Conservation (phyloP, 2,113 vertebrate genomes). For the Rutilus rutilus region DNA sequence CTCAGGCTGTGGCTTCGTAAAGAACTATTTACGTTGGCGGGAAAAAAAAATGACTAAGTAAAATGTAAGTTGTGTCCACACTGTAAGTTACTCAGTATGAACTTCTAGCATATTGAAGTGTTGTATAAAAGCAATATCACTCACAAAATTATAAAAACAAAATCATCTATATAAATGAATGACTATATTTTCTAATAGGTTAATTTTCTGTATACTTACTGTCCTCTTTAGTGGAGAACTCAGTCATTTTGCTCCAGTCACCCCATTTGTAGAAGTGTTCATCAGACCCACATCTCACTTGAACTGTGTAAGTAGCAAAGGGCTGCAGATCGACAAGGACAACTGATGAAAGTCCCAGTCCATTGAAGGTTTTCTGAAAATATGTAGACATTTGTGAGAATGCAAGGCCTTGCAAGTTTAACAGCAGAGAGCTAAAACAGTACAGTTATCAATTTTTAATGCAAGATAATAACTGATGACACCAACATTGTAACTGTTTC, state of each 20-base stretch:
- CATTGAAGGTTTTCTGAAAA: slow-evolving; percentile 35
- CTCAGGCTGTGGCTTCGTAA: background rate
- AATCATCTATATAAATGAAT: background rate
- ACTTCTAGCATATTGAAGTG: background rate
- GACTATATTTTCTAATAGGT: background rate
- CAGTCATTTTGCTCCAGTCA: slow-evolving; percentile 56
- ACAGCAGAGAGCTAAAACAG: background rate
- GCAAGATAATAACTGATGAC: background rate
- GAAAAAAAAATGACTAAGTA: background rate
- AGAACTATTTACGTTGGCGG: background rate
- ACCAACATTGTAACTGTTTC: slow-evolving; percentile 21
- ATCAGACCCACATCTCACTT: slow-evolving; percentile 60
- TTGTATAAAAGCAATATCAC: background rate
- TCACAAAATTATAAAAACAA: background rate
- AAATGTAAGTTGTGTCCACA: background rate
- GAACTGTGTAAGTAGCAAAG: slow-evolving; percentile 9
- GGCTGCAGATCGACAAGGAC: slow-evolving; percentile 43
- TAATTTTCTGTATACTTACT: slow-evolving; percentile 58
- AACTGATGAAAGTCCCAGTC: background rate
- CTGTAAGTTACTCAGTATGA: background rate
- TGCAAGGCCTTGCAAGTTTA: background rate
- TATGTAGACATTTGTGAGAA: background rate
- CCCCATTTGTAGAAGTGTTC: slow-evolving; percentile 71
- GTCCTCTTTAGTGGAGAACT: slow-evolving; percentile 63
- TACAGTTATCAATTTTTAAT: background rate